These are phyloP conservation scores for Drosophila kohkoa DNA, from an alignment of 1,140 invertebrate species.

Conservation along the genomic window DNA sequence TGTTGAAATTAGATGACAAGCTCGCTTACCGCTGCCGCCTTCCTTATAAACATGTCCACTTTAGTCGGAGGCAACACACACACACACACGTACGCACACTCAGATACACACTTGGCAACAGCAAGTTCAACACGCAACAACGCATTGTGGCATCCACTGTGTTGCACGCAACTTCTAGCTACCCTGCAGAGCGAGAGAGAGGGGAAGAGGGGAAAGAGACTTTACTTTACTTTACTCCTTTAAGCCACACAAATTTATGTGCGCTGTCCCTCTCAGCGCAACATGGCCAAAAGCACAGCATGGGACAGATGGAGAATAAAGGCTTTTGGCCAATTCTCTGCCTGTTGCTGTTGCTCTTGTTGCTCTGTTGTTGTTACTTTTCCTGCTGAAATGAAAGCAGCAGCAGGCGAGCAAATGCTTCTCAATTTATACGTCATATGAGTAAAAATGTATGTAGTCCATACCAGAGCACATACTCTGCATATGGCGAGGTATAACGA, in stretches of 20 bases:
- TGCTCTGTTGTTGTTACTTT: slow-evolving; percentile 40
- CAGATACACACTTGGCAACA: not conserved
- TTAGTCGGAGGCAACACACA: slow-evolving; percentile 29
- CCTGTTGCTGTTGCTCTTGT: slow-evolving; percentile 1
- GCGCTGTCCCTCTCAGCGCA: slow-evolving; percentile 20
- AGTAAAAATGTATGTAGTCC: slow-evolving; percentile 29
- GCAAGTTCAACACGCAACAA: slow-evolving; percentile 36
- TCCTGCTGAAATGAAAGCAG: slow-evolving; percentile 77
- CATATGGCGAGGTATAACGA: slow-evolving; percentile 28
- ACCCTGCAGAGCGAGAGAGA: slow-evolving; percentile 9
- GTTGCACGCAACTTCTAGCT: slow-evolving; percentile 64
- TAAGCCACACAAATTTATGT: slow-evolving; percentile 63
- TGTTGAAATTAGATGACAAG: slow-evolving; percentile 53
- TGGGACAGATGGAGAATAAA: slow-evolving; percentile 29
- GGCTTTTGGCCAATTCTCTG: slow-evolving; percentile 38
- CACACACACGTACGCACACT: slow-evolving; percentile 1
- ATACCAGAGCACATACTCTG: slow-evolving; percentile 33
- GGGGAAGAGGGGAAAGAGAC: not conserved
- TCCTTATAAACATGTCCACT: slow-evolving; percentile 43
- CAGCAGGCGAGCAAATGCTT: slow-evolving; percentile 69
- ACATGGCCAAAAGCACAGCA: slow-evolving; percentile 67
- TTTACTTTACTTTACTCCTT: not conserved
- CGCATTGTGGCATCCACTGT: slow-evolving; percentile 47
- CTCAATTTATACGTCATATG: slow-evolving; percentile 59
- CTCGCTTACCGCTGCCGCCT: slow-evolving; percentile 8